Percentiles rank a stretch among this genome's conserved stretches.
Conservation (phyloP, 2,888 invertebrate genomes). For the Malacosoma neustria region DNA sequence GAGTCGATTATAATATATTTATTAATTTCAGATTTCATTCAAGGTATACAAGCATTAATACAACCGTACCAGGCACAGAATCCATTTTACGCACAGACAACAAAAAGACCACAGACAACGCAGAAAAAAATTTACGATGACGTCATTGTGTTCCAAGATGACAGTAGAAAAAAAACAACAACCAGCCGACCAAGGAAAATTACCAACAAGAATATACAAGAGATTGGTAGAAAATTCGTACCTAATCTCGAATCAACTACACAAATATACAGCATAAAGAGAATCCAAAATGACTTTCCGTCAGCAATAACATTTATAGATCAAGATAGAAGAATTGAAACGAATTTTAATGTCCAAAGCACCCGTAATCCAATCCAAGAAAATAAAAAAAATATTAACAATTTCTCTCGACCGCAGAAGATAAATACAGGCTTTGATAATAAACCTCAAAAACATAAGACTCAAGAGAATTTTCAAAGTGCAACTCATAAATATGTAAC, state of each 20-base stretch:
- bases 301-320: neutral
- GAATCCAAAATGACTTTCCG: neutral
- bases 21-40: conserved; percentile 48
- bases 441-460: neutral
- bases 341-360: neutral
- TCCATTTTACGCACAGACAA: conserved; percentile 10
- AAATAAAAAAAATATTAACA: neutral
- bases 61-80: conserved; percentile 21
- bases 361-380: neutral
- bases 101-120: conserved; percentile 8
- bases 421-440: neutral
- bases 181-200: conserved; percentile 1
- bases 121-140: conserved; percentile 12
- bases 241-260: conserved; percentile 6
- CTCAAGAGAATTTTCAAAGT: neutral
- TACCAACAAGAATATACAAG: conserved; percentile 8
- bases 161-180: conserved; percentile 8
- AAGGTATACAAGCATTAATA: conserved; percentile 34
- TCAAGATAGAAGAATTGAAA: neutral
- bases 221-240: conserved; percentile 12
- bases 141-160: conserved; percentile 12
- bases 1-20: too few relatives aligned
- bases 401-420: neutral
- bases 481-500: too few relatives aligned
- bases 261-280: neutral